Evolutionary conservation across 2,797 vertebrate genomes (phyloP).

Genomic region (Psittacula derbiana): DNA sequence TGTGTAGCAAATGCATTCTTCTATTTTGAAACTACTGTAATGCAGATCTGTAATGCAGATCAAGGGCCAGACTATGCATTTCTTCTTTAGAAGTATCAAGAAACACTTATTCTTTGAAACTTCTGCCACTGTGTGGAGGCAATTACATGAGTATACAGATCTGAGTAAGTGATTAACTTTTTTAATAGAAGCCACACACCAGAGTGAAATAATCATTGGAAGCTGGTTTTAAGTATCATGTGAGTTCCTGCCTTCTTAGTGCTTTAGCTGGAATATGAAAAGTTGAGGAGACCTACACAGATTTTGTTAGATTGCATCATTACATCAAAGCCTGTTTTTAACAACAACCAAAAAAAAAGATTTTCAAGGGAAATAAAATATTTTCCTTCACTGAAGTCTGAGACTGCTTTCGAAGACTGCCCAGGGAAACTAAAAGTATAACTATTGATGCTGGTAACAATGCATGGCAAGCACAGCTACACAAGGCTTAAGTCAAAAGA

Average conservation of each 20-base stretch:
- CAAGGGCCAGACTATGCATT: background rate
- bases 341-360: background rate
- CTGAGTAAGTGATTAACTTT: background rate
- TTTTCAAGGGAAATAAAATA: conserved; percentile 11
- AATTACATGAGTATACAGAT: background rate
- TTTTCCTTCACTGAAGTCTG: background rate
- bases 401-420: background rate
- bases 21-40: background rate
- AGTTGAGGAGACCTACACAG: background rate
- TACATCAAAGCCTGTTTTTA: background rate
- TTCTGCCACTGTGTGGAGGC: background rate
- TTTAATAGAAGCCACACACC: background rate
- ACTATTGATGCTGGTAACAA: background rate
- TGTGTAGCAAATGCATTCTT: background rate
- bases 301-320: conserved; percentile 10
- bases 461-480: background rate
- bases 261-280: background rate
- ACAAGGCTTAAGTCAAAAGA: background rate
- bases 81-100: background rate
- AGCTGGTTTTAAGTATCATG: background rate
- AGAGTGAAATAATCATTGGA: background rate
- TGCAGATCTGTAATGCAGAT: background rate
- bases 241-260: background rate
- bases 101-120: background rate
- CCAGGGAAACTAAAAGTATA: background rate